Conservation (phyloP, 1,140 invertebrate genomes). For the Reticulitermes speratus region DNA sequence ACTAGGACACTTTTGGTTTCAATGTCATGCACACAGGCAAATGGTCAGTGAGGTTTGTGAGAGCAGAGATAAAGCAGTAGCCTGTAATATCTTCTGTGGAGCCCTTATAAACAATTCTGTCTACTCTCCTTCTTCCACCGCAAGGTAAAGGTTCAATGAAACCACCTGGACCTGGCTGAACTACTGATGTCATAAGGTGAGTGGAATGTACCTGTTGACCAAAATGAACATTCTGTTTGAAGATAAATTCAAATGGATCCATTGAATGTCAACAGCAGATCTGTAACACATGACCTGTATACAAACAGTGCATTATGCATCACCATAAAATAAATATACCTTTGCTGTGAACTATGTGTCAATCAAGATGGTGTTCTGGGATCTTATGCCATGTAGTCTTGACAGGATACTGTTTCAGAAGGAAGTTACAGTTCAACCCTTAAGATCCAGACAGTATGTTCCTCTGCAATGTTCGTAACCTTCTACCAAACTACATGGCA, state of each 20-base stretch:
- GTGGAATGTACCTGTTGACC: slow-evolving; percentile 31
- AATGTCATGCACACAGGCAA: slow-evolving; percentile 37
- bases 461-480: not conserved
- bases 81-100: slow-evolving; percentile 33
- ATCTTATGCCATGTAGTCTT: too few relatives aligned
- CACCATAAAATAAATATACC: too few relatives aligned
- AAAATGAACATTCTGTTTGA: not conserved
- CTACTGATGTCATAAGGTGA: slow-evolving; percentile 23
- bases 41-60: slow-evolving; percentile 37
- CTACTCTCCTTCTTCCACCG: slow-evolving; percentile 38
- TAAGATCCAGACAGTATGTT: not conserved
- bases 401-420: too few relatives aligned
- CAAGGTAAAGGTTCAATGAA: slow-evolving; percentile 25
- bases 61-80: slow-evolving; percentile 35
- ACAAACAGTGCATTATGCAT: not conserved
- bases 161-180: slow-evolving; percentile 33
- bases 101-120: slow-evolving; percentile 36
- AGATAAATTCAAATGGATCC: not conserved
- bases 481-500: not conserved
- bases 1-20: not conserved
- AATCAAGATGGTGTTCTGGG: too few relatives aligned
- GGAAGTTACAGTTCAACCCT: too few relatives aligned
- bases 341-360: too few relatives aligned
- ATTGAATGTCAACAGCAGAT: not conserved
- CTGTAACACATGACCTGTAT: not conserved